Conservation (phyloP, 2,797 vertebrate species). For the Pristis pectinata region DNA sequence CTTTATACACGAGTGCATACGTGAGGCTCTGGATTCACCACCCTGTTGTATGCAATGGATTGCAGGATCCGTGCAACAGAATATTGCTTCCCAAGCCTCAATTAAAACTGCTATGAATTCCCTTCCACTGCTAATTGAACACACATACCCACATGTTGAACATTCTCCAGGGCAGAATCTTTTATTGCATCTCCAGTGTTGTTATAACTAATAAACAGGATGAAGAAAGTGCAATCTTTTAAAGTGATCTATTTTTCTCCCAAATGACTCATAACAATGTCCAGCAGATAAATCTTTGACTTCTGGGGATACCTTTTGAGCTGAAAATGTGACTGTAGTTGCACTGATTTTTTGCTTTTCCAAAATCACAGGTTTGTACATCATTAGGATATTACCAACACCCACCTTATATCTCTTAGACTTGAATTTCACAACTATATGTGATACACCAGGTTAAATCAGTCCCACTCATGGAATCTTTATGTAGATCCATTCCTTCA, state of each 20-base stretch:
- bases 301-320: not conserved
- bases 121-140: too few relatives aligned
- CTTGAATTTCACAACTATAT: not conserved
- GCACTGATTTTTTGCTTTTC: not conserved
- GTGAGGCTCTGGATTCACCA: too few relatives aligned
- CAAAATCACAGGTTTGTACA: not conserved
- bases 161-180: too few relatives aligned
- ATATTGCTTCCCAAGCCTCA: too few relatives aligned
- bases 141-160: too few relatives aligned
- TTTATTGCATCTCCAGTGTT: not conserved
- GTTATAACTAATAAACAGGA: too few relatives aligned
- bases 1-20: too few relatives aligned
- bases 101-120: too few relatives aligned
- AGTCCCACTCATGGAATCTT: not conserved
- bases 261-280: not conserved
- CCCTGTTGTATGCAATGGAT: too few relatives aligned
- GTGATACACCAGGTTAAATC: not conserved
- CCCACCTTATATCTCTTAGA: not conserved
- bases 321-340: not conserved
- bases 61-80: too few relatives aligned
- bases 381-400: not conserved
- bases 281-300: not conserved
- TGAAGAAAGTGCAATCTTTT: not conserved
- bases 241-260: not conserved
- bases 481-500: not conserved